A percentile compares a stretch with the other conserved stretches of the same genome.
phyloP scores from a whole-genome alignment of 2,888 invertebrate species.

The Callinectes sapidus region DNA sequence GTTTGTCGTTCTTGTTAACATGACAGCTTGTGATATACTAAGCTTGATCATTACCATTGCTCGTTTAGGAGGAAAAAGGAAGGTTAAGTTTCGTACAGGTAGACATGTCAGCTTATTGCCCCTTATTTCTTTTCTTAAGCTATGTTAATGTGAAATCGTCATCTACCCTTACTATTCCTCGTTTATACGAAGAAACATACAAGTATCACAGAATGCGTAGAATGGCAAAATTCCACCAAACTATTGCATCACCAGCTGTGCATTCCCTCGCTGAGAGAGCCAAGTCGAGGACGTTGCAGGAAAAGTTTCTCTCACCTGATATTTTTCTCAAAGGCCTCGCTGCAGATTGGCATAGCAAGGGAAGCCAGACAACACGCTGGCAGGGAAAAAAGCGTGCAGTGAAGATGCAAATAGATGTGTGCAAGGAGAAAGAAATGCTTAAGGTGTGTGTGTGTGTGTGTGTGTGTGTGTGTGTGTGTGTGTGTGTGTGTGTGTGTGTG shows the following conservation, averaged over 20 bases:
- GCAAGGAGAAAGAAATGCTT: background rate
- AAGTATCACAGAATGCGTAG: background rate
- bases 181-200: background rate
- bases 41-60: background rate
- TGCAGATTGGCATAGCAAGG: background rate
- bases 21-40: background rate
- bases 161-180: no score
- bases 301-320: background rate
- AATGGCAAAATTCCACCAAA: background rate
- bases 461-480: slow-evolving; percentile 1
- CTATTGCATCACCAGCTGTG: no score
- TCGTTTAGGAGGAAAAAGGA: background rate
- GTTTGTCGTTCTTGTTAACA: background rate
- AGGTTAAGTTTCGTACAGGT: background rate
- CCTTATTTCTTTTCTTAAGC: no score
- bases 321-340: background rate
- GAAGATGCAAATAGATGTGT: background rate
- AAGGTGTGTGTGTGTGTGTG: background rate
- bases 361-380: background rate
- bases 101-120: no score
- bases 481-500: slow-evolving; percentile 14
- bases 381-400: background rate
- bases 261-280: background rate
- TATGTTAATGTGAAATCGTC: no score
- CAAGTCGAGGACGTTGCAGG: background rate